A percentile compares a stretch with the other conserved stretches of the same genome.
phyloP scores from a whole-genome alignment of 2,797 vertebrate species.

The Podarcis siculus region DNA sequence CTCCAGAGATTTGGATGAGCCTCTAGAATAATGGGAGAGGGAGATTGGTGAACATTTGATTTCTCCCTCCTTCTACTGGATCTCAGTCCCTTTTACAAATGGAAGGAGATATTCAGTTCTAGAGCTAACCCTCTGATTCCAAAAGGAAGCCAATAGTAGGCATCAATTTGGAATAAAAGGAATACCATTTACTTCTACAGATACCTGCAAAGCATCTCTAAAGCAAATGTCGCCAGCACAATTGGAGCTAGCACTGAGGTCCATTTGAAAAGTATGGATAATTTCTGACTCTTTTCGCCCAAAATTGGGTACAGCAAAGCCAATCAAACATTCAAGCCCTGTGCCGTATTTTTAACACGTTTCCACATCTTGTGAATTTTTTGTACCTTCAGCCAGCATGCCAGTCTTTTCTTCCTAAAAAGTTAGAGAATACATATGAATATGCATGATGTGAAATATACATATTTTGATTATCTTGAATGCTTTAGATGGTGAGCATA shows the following conservation, averaged over 20 bases:
- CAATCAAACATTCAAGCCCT: neutral
- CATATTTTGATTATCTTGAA: neutral
- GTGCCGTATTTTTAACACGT: neutral
- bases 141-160: neutral
- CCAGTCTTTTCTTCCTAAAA: conserved; percentile 73
- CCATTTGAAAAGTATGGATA: neutral
- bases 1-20: neutral
- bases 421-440: conserved; percentile 8
- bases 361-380: neutral
- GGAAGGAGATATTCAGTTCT: neutral
- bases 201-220: neutral
- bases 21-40: neutral
- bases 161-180: neutral
- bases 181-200: neutral
- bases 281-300: conserved; percentile 17
- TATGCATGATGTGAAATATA: conserved; percentile 20
- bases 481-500: neutral
- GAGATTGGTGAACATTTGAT: neutral
- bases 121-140: neutral
- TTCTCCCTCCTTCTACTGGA: too few species aligned
- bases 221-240: neutral
- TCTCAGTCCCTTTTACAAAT: neutral
- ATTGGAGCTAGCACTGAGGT: neutral
- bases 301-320: neutral
- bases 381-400: conserved; percentile 82